A percentile compares a stretch with the other conserved stretches of the same genome.
These are phyloP conservation scores for Macrobrachium rosenbergii DNA, from an alignment of 1,140 invertebrate species.

Conservation along the genomic window DNA sequence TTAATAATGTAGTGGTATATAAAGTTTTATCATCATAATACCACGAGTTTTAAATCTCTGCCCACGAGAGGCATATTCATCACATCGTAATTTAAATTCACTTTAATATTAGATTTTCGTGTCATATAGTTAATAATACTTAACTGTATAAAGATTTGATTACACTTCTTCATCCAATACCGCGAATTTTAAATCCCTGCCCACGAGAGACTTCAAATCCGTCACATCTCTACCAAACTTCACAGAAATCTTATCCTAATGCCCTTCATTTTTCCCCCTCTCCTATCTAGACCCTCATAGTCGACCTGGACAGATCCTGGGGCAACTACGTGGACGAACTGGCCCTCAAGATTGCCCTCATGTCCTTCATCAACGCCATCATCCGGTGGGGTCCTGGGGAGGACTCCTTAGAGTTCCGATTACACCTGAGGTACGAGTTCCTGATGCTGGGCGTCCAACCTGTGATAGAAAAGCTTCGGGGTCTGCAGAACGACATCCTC, in stretches of 20 bases:
- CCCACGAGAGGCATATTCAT: too few relatives aligned
- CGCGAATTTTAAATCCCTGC: too few relatives aligned
- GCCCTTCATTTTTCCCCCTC: not conserved
- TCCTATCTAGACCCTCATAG: constrained; percentile 83
- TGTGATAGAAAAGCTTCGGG: constrained; percentile 91
- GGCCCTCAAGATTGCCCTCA: constrained; percentile 94
- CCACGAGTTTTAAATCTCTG: too few relatives aligned
- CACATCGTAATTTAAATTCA: too few relatives aligned
- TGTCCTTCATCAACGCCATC: constrained; percentile 98
- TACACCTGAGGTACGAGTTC: constrained; percentile 96
- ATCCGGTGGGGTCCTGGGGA: constrained; percentile 96
- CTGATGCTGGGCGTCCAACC: constrained; percentile 97
- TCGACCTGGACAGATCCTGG: constrained; percentile 91
- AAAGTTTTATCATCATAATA: too few relatives aligned
- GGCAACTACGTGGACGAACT: constrained; percentile 91
- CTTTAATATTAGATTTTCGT: too few relatives aligned
- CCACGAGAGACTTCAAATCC: not conserved
- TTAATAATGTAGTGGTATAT: too few relatives aligned
- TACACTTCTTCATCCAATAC: too few relatives aligned
- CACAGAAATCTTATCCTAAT: not conserved
- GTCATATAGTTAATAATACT: too few relatives aligned
- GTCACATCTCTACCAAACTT: not conserved
- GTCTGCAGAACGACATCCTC: constrained; percentile 93
- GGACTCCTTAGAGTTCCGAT: constrained; percentile 93
- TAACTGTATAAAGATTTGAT: too few relatives aligned